A percentile compares a stretch with the other conserved stretches of the same genome.
These are phyloP conservation scores for Brotogeris chrysoptera DNA, from an alignment of 2,797 vertebrate species.

Conservation along the genomic window DNA sequence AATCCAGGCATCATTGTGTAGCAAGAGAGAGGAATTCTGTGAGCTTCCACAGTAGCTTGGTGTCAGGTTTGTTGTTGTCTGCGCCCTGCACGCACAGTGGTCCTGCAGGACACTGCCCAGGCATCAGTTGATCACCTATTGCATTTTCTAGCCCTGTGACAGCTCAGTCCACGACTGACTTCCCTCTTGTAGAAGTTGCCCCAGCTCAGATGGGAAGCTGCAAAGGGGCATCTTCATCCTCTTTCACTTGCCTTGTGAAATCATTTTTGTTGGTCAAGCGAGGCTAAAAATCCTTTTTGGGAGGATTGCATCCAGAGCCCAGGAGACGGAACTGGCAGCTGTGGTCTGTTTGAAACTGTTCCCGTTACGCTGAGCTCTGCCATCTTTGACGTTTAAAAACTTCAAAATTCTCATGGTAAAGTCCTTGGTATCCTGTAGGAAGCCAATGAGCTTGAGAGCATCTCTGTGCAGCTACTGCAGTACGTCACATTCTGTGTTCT, in stretches of 20 bases:
- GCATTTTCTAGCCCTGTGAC: background rate
- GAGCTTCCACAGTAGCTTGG: background rate
- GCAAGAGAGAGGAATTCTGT: background rate
- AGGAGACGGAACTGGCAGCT: background rate
- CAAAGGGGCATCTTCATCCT: background rate
- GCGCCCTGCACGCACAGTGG: background rate
- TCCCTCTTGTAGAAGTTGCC: accelerated
- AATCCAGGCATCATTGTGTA: constrained; percentile 66
- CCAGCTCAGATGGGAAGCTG: background rate
- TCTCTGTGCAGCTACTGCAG: background rate
- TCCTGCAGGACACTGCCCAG: accelerated
- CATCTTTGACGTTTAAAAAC: background rate
- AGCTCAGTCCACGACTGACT: background rate
- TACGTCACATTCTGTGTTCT: background rate
- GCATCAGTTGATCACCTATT: accelerated
- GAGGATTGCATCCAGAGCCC: background rate
- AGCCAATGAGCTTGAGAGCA: background rate
- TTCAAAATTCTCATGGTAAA: background rate
- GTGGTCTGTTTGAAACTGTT: background rate
- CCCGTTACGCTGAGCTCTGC: background rate
- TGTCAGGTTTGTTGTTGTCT: constrained; percentile 50
- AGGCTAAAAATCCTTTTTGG: background rate
- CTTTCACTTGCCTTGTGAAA: background rate
- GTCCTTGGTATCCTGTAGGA: background rate
- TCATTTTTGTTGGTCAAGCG: background rate